Percentiles rank a stretch among this genome's conserved stretches.
Evolutionary conservation across 1,140 invertebrate genomes (phyloP).

Genomic region (Triops cancriformis): DNA sequence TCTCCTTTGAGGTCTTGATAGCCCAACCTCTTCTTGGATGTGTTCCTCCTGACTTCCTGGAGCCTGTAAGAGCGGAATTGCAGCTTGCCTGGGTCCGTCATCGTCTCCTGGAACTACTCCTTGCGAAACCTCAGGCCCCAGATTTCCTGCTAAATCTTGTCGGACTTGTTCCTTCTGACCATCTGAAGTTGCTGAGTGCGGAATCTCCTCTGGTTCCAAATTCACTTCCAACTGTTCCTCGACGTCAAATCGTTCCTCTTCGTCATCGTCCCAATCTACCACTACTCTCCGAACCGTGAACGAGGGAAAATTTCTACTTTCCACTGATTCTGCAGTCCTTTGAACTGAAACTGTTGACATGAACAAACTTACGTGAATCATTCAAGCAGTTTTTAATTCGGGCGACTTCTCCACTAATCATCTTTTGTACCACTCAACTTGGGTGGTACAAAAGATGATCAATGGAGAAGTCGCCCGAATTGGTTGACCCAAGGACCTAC

Average conservation of each 20-base stretch:
- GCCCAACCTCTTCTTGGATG: not conserved
- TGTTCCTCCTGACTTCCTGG: not conserved
- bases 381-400: not conserved
- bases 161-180: not conserved
- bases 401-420: too few relatives aligned
- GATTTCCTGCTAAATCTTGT: too few relatives aligned
- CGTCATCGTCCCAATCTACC: not conserved
- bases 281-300: not conserved
- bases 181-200: not conserved
- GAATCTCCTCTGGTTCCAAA: not conserved
- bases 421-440: too few relatives aligned
- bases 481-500: too few relatives aligned
- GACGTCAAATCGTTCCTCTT: not conserved
- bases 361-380: not conserved
- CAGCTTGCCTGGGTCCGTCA: too few relatives aligned
- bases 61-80: too few relatives aligned
- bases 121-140: not conserved
- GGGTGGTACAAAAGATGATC: too few relatives aligned
- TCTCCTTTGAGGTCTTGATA: not conserved
- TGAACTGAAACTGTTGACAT: not conserved
- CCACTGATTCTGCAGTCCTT: not conserved
- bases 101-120: not conserved
- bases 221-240: not conserved
- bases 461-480: too few relatives aligned
- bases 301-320: not conserved